Evolutionary conservation across 2,888 invertebrate species (phyloP).

Genomic region (Hylaea fasciaria): DNA sequence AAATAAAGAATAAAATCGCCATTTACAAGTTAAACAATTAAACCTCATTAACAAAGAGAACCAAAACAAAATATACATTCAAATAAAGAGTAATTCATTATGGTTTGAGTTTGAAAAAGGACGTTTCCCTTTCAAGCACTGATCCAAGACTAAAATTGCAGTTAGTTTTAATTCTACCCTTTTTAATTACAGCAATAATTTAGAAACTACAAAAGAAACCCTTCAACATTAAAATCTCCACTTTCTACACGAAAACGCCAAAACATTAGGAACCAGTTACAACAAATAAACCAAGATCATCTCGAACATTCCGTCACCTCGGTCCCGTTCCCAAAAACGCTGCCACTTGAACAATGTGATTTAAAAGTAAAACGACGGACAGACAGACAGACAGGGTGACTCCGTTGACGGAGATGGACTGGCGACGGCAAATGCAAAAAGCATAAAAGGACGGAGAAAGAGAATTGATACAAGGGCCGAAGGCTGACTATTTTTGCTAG

Average conservation of each 20-base stretch:
- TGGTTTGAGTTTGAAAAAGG: too few species aligned
- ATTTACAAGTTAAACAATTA: too few species aligned
- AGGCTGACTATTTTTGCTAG: not conserved
- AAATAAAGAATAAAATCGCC: too few species aligned
- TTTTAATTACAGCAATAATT: too few species aligned
- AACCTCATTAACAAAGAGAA: too few species aligned
- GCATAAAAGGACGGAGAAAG: conserved; percentile 13
- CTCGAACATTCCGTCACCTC: conserved; percentile 24
- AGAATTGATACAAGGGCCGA: not conserved
- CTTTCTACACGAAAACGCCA: not conserved
- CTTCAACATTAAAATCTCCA: too few species aligned
- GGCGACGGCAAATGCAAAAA: conserved; percentile 22
- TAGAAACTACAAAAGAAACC: too few species aligned
- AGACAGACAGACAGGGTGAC: conserved; percentile 49
- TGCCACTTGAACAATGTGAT: conserved; percentile 30
- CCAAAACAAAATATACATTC: too few species aligned
- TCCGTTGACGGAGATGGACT: conserved; percentile 51
- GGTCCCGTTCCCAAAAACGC: conserved; percentile 17
- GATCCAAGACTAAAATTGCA: too few species aligned
- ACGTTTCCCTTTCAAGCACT: too few species aligned
- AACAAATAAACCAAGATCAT: conserved; percentile 18
- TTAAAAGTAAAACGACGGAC: conserved; percentile 44
- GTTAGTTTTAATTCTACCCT: too few species aligned
- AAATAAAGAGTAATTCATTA: too few species aligned
- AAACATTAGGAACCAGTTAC: conserved; percentile 29